These are phyloP conservation scores for Sebastiscus tertius DNA, from an alignment of 2,797 vertebrate genomes.

Conservation along the genomic window DNA sequence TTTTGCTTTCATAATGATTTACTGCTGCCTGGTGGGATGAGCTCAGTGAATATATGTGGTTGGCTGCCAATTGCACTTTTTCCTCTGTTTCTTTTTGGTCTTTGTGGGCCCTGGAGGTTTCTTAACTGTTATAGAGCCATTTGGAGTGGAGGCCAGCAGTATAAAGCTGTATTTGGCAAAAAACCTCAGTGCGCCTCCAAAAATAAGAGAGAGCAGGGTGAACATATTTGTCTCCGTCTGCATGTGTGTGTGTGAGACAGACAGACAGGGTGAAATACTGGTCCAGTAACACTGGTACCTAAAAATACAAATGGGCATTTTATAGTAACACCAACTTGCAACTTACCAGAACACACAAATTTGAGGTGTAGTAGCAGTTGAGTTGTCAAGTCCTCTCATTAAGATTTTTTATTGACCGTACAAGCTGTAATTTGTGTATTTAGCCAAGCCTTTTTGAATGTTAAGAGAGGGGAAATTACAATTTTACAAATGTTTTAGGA, in stretches of 20 bases:
- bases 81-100: conserved; percentile 84
- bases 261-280: conserved; percentile 39
- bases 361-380: background rate
- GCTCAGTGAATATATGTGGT: conserved; percentile 86
- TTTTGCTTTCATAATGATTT: conserved; percentile 90
- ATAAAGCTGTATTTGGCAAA: conserved; percentile 85
- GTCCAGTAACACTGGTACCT: conserved; percentile 40
- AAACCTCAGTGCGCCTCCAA: conserved; percentile 76
- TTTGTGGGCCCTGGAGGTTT: conserved; percentile 87
- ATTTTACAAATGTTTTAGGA: conserved; percentile 47
- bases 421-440: conserved; percentile 52
- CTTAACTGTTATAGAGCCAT: conserved; percentile 88
- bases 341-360: conserved; percentile 52
- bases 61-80: conserved; percentile 83
- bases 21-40: conserved; percentile 88
- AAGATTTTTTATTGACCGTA: conserved; percentile 55
- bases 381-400: conserved; percentile 57
- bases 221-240: conserved; percentile 66
- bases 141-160: conserved; percentile 85
- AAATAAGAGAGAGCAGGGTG: conserved; percentile 81
- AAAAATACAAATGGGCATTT: conserved; percentile 53
- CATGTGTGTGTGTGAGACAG: conserved; percentile 34
- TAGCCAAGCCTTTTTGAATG: conserved; percentile 53
- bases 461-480: conserved; percentile 55
- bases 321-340: conserved; percentile 45